These are phyloP conservation scores for Andrena bicolor DNA, from an alignment of 2,888 invertebrate genomes.

Conservation along the genomic window DNA sequence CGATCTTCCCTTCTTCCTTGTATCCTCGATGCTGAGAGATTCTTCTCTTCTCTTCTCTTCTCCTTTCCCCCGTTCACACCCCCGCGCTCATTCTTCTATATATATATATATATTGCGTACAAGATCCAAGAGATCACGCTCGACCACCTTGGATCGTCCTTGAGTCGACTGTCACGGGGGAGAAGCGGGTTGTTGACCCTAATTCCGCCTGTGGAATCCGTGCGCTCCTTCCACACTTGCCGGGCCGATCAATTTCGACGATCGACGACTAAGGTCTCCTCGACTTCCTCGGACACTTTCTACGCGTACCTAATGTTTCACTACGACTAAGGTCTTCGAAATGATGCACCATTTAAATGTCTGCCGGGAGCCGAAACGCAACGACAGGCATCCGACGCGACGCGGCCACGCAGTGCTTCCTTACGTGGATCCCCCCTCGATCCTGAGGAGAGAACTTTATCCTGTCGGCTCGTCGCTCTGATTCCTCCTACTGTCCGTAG, in stretches of 20 bases:
- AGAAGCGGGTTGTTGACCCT: conserved; percentile 31
- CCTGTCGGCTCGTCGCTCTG: not conserved
- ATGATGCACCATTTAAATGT: conserved; percentile 82
- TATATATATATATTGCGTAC: too few relatives aligned
- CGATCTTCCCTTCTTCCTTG: not conserved
- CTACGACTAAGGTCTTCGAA: conserved; percentile 78
- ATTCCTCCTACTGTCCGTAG: conserved; percentile 15
- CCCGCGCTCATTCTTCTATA: too few relatives aligned
- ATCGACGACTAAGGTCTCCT: conserved; percentile 77
- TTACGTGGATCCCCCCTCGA: conserved; percentile 20
- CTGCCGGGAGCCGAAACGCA: conserved; percentile 56
- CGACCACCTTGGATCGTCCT: conserved; percentile 50
- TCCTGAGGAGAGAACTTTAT: conserved; percentile 11
- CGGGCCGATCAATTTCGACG: not conserved
- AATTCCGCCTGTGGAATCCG: conserved; percentile 22
- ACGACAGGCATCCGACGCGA: conserved; percentile 57
- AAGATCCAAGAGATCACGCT: conserved; percentile 22
- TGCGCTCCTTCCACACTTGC: not conserved
- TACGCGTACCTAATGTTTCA: conserved; percentile 79
- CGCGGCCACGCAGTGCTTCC: conserved; percentile 6
- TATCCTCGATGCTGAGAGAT: not conserved
- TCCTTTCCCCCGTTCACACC: conserved; percentile 11
- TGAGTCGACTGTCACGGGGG: conserved; percentile 41
- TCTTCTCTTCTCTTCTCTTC: conserved; percentile 5
- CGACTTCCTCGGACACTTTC: conserved; percentile 81